Base-by-base conservation (phyloP, 2,113 vertebrate genomes). In the Phrynosoma blainvillii region DNA sequence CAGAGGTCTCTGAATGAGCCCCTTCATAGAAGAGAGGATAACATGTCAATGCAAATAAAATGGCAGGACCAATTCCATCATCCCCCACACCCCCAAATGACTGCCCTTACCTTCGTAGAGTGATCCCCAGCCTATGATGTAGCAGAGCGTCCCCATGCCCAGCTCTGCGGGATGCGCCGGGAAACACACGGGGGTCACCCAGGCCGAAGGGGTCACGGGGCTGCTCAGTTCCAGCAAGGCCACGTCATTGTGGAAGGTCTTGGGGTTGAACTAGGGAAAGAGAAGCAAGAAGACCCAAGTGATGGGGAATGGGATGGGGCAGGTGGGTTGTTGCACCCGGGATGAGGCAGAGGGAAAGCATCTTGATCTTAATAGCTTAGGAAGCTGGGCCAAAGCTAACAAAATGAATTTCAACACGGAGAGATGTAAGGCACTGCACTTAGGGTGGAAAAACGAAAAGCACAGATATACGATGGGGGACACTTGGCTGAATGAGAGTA, bases 71-170 rank as follows among this genome's bases (percentile, higher is more conserved):
- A 62, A 62, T 14, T 62, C 68, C 68, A 70, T 10, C 30, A 16
- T 30, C n/a, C 9, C 30, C 56, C 30, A 1, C 16, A 4, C 27
- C 36, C 70, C 52, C 23, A 52, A 1, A 30, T 27, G 52, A 13
- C 32, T 42, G 11, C 2, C 2, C 0, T 12, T 92, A 99, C 98
- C 98, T 96, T 99, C 98, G 8, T 97, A 98, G 75, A 98, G 97
- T 7, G 98, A 98, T 8, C 99, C 99, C 99, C 98, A 99, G 82
- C 98, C 99, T 0, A 96, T 97, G 11, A 99, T 98, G 90, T 98
- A 95, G 89, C 99, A 99, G 1, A 96, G 70, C 0, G 97, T 98
- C 59, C 98, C 98, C 0, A 96, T 95, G 4, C 97, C 96, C 52
- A 97, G 98, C 85, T 99, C 98, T 0, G 25, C 32, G 7, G 95